phyloP scores from a whole-genome alignment of 1,140 invertebrate species.

The Tenebrio molitor region DNA sequence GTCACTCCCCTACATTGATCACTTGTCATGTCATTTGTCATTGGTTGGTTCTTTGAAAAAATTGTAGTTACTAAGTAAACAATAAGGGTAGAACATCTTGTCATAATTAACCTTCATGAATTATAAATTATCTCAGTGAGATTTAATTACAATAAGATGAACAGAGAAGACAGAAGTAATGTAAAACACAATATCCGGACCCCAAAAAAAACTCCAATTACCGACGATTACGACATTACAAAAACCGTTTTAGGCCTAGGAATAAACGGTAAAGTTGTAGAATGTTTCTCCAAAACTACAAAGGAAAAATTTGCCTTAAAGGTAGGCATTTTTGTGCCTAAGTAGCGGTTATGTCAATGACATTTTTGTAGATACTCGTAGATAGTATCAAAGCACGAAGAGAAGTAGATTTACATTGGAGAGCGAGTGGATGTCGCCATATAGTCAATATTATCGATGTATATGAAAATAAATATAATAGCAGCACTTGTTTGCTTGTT shows the following conservation, averaged over 20 bases:
- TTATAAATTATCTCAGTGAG: background rate
- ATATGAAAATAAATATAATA: slow-evolving; percentile 95
- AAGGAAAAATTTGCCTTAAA: slow-evolving; percentile 90
- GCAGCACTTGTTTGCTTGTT: slow-evolving; percentile 91
- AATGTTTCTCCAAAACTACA: slow-evolving; percentile 78
- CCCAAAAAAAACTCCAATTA: slow-evolving; percentile 85
- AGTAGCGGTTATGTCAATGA: background rate
- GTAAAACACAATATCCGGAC: slow-evolving; percentile 56
- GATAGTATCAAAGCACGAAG: slow-evolving; percentile 92
- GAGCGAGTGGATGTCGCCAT: slow-evolving; percentile 89
- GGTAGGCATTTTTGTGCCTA: slow-evolving; percentile 68
- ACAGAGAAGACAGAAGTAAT: slow-evolving; percentile 7
- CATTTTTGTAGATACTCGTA: slow-evolving; percentile 81
- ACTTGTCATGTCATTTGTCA: no score
- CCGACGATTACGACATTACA: slow-evolving; percentile 95
- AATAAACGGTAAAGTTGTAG: slow-evolving; percentile 95
- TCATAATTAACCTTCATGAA: background rate
- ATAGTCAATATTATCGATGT: slow-evolving; percentile 96
- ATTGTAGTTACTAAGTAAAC: slow-evolving; percentile 4
- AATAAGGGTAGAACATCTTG: background rate
- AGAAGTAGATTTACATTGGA: slow-evolving; percentile 97
- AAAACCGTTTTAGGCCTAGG: slow-evolving; percentile 95
- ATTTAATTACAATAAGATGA: background rate
- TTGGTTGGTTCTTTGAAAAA: background rate
- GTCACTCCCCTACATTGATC: no score